A percentile compares a stretch with the other conserved stretches of the same genome.
These are phyloP conservation scores for Oegoconia quadripuncta DNA, from an alignment of 2,888 invertebrate species.

Conservation along the genomic window DNA sequence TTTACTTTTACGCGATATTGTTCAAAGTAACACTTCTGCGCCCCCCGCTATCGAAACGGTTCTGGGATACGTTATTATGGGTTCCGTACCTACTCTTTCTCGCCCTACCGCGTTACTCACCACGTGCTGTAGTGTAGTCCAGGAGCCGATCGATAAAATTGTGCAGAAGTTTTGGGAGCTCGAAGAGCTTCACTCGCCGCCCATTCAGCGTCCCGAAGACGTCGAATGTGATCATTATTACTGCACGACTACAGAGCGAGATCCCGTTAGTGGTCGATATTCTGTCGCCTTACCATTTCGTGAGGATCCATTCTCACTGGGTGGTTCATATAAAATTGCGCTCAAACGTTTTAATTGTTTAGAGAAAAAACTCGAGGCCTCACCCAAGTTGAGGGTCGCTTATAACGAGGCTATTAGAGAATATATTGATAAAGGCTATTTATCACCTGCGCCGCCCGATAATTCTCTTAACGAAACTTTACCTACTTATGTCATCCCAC, in stretches of 20 bases:
- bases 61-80: constrained; percentile 15
- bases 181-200: constrained; percentile 5
- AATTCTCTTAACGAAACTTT: too few relatives aligned
- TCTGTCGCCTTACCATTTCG: constrained; percentile 14
- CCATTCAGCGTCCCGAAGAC: constrained; percentile 9
- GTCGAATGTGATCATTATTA: constrained; percentile 15
- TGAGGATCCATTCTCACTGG: constrained; percentile 9
- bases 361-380: constrained; percentile 13
- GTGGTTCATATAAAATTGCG: constrained; percentile 12
- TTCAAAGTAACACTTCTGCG: too few relatives aligned
- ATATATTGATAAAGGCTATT: constrained; percentile 9
- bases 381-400: constrained; percentile 5
- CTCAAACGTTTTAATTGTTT: constrained; percentile 10
- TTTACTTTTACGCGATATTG: background rate
- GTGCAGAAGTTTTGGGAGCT: constrained; percentile 11
- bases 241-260: constrained; percentile 10
- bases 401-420: constrained; percentile 16
- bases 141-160: constrained; percentile 5
- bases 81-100: constrained; percentile 9
- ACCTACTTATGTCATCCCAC: too few relatives aligned
- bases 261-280: constrained; percentile 11
- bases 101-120: background rate
- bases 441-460: constrained; percentile 2
- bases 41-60: constrained; percentile 11
- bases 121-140: constrained; percentile 6